Base-by-base conservation (phyloP, 1,140 invertebrate genomes). In the Cydia strobilella region DNA sequence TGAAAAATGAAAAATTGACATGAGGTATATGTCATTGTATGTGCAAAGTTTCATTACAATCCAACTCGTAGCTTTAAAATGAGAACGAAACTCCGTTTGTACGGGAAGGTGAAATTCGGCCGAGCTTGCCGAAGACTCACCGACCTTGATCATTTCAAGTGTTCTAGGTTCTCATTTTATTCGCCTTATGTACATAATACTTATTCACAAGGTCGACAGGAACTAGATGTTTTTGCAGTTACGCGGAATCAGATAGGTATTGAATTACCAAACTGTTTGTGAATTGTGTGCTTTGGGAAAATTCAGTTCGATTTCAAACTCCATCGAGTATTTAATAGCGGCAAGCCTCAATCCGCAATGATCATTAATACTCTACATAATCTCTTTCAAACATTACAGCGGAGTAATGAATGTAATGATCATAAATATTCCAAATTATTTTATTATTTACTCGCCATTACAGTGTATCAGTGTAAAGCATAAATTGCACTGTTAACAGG, bases 201-300 rank as follows among this genome's bases (percentile, higher is more conserved):
- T 39, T 35, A 39, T 35, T 35, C 65, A 69, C 65, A 69, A 69
- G 65, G 65, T 39, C 65, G 27, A 69, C 65, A 69, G 65, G 65
- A 69, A 69, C 65, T 69, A 12, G 27, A n/a, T 35, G 65, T 69
- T 69, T 69, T 69, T 69, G 31, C 31, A 39, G 65, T 69, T 69
- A 39, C 65, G 15, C 65, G 15, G 35, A 69, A 69, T 69, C 65
- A 35, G 65, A 69, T 69, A 35, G 65, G n/a, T 69, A 42, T 69
- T 31, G 65, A 35, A 69, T 69, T 20, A 69, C 65, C 65, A 18
- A 69, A 69, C 65, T 35, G n/a, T 69, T 35, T 69, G 65, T 35
- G 31, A 39, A 69, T 69, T 42, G 65, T 39, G 65, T 39, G 27
- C 35, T n/a, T 27, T 27, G 59, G 7, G 48, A 59, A 59, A 10